phyloP scores from a whole-genome alignment of 2,797 vertebrate species.

The Lutjanus campechanus region DNA sequence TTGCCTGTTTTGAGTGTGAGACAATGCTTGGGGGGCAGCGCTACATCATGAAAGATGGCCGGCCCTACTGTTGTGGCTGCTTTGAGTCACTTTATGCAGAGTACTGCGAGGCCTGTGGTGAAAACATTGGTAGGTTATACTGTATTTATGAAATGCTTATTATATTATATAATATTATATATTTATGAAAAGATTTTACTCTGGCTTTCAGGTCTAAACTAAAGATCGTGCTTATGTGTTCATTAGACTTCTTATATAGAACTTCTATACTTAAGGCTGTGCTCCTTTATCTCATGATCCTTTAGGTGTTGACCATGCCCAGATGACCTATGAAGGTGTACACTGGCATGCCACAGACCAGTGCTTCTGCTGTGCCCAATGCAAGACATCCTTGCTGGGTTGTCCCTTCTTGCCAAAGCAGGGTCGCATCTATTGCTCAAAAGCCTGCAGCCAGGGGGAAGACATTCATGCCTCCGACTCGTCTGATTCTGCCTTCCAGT shows the following conservation, averaged over 20 bases:
- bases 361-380: slow-evolving; percentile 96
- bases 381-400: slow-evolving; percentile 93
- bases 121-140: slow-evolving; percentile 92
- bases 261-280: neutral
- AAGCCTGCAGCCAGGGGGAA: slow-evolving; percentile 95
- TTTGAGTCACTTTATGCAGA: slow-evolving; percentile 96
- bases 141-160: slow-evolving; percentile 1
- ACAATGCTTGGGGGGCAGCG: slow-evolving; percentile 94
- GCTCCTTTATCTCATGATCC: neutral
- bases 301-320: slow-evolving; percentile 96
- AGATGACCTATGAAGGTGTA: slow-evolving; percentile 98
- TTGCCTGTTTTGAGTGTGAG: slow-evolving; percentile 96
- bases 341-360: slow-evolving; percentile 97
- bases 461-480: slow-evolving; percentile 95
- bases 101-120: slow-evolving; percentile 96
- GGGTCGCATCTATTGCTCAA: slow-evolving; percentile 96
- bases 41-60: slow-evolving; percentile 98
- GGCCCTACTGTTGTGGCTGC: slow-evolving; percentile 94
- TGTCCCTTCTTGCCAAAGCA: slow-evolving; percentile 97
- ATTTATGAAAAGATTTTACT: neutral
- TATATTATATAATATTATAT: too few species aligned
- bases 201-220: neutral
- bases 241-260: neutral
- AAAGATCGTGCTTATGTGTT: neutral
- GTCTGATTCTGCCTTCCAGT: slow-evolving; percentile 96